A percentile compares a stretch with the other conserved stretches of the same genome.
phyloP scores from a whole-genome alignment of 2,888 invertebrate species.

The Luffia ferchaultella region DNA sequence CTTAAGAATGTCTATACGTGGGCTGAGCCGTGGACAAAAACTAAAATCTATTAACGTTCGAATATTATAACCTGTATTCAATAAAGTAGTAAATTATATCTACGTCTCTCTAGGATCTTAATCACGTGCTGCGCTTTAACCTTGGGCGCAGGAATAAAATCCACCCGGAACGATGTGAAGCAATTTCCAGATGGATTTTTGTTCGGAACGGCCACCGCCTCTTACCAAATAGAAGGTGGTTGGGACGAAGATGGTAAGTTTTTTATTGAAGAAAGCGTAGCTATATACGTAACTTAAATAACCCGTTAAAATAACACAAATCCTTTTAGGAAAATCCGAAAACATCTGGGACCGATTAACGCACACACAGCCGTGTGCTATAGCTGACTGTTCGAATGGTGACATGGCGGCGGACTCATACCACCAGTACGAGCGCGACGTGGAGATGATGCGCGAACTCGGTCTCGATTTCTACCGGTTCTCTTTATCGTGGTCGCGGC shows the following conservation, averaged over 20 bases:
- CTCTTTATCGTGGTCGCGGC: slow-evolving; percentile 69
- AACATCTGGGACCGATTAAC: slow-evolving; percentile 7
- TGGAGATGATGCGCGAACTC: slow-evolving; percentile 9
- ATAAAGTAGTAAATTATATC: no score
- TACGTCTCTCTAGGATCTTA: not conserved
- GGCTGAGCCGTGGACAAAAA: no score
- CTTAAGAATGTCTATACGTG: no score
- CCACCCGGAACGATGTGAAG: slow-evolving; percentile 17
- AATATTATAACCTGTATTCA: no score
- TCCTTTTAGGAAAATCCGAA: slow-evolving; percentile 24
- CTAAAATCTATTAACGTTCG: no score
- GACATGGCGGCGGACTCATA: slow-evolving; percentile 6
- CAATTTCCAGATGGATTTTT: slow-evolving; percentile 29
- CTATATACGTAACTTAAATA: slow-evolving; percentile 5
- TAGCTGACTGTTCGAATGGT: slow-evolving; percentile 1
- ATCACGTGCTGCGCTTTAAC: not conserved
- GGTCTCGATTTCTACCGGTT: slow-evolving; percentile 56
- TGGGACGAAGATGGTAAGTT: slow-evolving; percentile 54
- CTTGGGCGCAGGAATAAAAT: not conserved
- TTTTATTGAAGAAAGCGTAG: slow-evolving; percentile 25
- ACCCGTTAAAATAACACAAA: slow-evolving; percentile 1
- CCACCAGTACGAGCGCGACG: slow-evolving; percentile 8
- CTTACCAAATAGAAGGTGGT: slow-evolving; percentile 59
- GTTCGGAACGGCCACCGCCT: slow-evolving; percentile 41
- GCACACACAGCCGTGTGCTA: not conserved